Evolutionary conservation across 2,113 vertebrate species (phyloP).

Genomic region (Ictalurus punctatus): DNA sequence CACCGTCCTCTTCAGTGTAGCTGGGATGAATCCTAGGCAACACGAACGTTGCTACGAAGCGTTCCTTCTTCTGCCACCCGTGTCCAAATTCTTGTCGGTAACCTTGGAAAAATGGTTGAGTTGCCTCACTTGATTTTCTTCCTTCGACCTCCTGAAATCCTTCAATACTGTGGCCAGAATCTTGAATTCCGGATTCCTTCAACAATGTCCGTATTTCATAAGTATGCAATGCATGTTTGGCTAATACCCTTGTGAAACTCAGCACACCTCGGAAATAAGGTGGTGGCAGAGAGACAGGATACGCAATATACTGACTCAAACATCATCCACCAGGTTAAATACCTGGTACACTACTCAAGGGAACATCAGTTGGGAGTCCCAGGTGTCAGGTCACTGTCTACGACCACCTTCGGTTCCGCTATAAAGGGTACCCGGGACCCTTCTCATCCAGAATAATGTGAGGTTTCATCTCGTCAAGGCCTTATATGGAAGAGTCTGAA

Average conservation of each 20-base stretch:
- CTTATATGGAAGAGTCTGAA: background rate
- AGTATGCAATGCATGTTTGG: too few species aligned
- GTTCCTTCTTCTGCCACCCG: background rate
- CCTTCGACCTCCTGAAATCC: background rate
- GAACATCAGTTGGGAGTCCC: background rate
- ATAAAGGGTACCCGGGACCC: background rate
- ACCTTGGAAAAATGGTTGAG: background rate
- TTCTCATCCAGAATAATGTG: background rate
- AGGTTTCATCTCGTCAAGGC: background rate
- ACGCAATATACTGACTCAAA: background rate
- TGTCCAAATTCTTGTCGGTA: background rate
- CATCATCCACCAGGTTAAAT: background rate
- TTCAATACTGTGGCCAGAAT: background rate
- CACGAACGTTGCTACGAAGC: background rate
- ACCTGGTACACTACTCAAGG: background rate
- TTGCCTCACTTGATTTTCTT: background rate
- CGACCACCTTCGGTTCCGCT: background rate
- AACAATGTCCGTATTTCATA: background rate
- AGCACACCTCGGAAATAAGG: background rate
- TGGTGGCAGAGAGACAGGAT: background rate
- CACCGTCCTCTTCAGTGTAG: background rate
- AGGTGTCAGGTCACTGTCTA: background rate
- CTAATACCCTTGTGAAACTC: background rate
- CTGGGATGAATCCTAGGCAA: background rate
- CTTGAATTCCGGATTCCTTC: background rate